These are phyloP conservation scores for Chionis minor DNA, from an alignment of 2,113 vertebrate genomes.

Conservation along the genomic window DNA sequence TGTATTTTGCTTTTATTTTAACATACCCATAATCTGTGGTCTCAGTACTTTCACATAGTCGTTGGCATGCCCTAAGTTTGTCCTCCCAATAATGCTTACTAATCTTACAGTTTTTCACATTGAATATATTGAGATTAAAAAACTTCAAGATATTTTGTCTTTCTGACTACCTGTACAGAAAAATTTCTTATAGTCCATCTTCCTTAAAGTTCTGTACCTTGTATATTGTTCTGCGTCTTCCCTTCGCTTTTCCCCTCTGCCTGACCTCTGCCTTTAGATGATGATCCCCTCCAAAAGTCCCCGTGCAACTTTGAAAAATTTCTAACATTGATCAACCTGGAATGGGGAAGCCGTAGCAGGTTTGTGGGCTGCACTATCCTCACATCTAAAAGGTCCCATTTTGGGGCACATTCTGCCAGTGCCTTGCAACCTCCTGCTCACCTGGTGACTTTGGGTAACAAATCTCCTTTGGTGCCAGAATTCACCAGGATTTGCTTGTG, in stretches of 20 bases:
- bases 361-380: neutral
- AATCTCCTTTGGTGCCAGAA: neutral
- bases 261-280: fast-evolving
- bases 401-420: neutral
- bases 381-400: neutral
- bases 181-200: neutral
- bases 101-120: fast-evolving
- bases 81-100: neutral
- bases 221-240: neutral
- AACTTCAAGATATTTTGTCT: neutral
- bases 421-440: neutral
- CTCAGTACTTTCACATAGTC: neutral
- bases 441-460: fast-evolving
- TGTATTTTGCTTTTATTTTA: neutral
- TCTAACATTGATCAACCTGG: neutral
- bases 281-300: neutral
- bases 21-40: neutral
- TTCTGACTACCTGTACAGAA: neutral
- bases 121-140: neutral
- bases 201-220: neutral
- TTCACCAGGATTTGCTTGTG: neutral
- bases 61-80: neutral
- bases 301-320: neutral
- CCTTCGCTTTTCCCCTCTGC: fast-evolving
- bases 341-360: neutral